phyloP scores from a whole-genome alignment of 2,888 invertebrate species.

The Selenia dentaria region DNA sequence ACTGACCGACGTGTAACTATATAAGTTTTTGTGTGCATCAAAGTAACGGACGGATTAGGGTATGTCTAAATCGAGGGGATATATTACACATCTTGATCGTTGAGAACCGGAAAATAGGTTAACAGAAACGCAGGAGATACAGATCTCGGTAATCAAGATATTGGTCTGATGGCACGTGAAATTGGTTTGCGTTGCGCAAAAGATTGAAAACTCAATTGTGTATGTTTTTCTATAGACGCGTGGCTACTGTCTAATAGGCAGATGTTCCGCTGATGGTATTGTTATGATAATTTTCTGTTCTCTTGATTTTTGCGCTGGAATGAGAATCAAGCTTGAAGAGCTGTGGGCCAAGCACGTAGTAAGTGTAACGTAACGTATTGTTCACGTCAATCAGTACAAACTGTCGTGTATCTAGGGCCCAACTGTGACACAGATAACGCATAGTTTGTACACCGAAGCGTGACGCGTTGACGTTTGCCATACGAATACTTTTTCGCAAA shows the following conservation, averaged over 20 bases:
- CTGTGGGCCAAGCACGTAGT: too few relatives aligned
- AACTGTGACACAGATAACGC: too few relatives aligned
- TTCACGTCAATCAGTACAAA: too few relatives aligned
- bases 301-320: too few relatives aligned
- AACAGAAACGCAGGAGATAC: slow-evolving; percentile 29
- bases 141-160: slow-evolving; percentile 41
- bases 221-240: slow-evolving; percentile 23
- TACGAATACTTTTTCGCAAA: too few relatives aligned
- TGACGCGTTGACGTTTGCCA: too few relatives aligned
- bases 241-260: slow-evolving; percentile 19
- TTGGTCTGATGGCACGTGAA: slow-evolving; percentile 56
- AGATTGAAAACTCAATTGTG: slow-evolving; percentile 34
- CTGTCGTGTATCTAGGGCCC: too few relatives aligned
- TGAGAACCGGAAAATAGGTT: slow-evolving; percentile 37
- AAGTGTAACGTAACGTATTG: too few relatives aligned
- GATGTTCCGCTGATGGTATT: slow-evolving; percentile 11
- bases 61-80: slow-evolving; percentile 43
- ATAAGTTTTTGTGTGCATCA: slow-evolving; percentile 48
- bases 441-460: too few relatives aligned
- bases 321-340: too few relatives aligned
- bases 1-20: slow-evolving; percentile 58
- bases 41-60: slow-evolving; percentile 51
- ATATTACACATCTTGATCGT: slow-evolving; percentile 62
- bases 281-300: slow-evolving; percentile 2
- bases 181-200: slow-evolving; percentile 48